phyloP scores from a whole-genome alignment of 2,797 vertebrate species.

The Scolopax bukidnonensis region DNA sequence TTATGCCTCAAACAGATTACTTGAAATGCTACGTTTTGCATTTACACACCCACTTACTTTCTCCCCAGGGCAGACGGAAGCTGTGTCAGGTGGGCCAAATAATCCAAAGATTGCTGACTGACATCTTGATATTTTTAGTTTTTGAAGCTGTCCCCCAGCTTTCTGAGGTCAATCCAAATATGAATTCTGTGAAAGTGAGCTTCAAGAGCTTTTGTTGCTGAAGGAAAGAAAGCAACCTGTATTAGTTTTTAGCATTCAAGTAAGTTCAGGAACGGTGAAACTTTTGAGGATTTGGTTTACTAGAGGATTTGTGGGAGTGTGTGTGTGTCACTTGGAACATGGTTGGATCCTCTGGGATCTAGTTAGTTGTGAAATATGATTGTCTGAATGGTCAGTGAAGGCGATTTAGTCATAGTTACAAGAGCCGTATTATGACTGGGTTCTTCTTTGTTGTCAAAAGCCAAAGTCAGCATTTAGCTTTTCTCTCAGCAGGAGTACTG shows the following conservation, averaged over 20 bases:
- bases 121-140: neutral
- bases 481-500: neutral
- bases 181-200: neutral
- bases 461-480: neutral
- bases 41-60: neutral
- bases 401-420: neutral
- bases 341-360: neutral
- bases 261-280: neutral
- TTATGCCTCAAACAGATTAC: slow-evolving; percentile 13
- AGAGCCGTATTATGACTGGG: neutral
- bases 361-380: neutral
- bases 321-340: neutral
- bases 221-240: neutral
- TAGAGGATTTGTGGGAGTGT: neutral
- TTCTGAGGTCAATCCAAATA: neutral
- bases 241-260: neutral
- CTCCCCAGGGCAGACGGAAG: neutral
- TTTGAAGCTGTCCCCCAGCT: neutral
- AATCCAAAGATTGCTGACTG: neutral
- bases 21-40: neutral
- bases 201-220: neutral
- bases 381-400: neutral
- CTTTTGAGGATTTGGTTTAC: neutral
- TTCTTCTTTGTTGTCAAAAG: neutral
- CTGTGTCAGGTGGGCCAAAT: neutral